Percentiles rank a stretch among this genome's conserved stretches.
Evolutionary conservation across 2,797 vertebrate genomes (phyloP).

Genomic region (Stomatorhinus walkeri): DNA sequence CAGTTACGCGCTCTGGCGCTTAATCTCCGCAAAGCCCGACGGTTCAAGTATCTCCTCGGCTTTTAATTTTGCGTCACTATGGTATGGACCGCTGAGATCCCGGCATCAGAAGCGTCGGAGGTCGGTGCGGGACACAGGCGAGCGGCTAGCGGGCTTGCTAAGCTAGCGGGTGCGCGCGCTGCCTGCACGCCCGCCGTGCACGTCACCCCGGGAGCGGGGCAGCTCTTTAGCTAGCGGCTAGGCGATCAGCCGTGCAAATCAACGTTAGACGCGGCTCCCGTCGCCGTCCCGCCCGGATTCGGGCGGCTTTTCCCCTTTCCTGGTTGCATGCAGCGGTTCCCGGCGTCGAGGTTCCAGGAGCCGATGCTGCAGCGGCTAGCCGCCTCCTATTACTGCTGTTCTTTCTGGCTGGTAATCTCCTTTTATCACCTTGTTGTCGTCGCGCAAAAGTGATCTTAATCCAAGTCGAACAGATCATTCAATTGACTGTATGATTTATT

Average conservation of each 20-base stretch:
- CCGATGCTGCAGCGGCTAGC: background rate
- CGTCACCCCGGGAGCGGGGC: background rate
- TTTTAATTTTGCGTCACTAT: constrained; percentile 12
- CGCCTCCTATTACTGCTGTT: background rate
- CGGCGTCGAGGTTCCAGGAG: background rate
- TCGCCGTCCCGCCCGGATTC: background rate
- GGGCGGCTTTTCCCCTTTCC: background rate
- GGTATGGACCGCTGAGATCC: constrained; percentile 15
- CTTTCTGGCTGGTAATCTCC: background rate
- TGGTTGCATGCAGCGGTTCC: background rate
- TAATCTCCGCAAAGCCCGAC: background rate
- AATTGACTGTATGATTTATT: background rate
- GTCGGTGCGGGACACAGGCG: constrained; percentile 15
- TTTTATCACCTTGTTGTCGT: background rate
- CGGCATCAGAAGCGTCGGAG: constrained; percentile 4
- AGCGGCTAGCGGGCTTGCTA: constrained; percentile 8
- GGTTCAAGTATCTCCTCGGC: background rate
- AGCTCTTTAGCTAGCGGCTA: background rate
- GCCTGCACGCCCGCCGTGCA: background rate
- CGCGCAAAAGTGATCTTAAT: background rate
- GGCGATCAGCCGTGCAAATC: background rate
- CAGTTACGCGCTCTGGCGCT: background rate
- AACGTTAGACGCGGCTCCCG: background rate
- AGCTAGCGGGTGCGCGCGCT: background rate
- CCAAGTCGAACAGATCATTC: background rate